Conservation (phyloP, 2,113 vertebrate species). For the Nycticorax nycticorax region DNA sequence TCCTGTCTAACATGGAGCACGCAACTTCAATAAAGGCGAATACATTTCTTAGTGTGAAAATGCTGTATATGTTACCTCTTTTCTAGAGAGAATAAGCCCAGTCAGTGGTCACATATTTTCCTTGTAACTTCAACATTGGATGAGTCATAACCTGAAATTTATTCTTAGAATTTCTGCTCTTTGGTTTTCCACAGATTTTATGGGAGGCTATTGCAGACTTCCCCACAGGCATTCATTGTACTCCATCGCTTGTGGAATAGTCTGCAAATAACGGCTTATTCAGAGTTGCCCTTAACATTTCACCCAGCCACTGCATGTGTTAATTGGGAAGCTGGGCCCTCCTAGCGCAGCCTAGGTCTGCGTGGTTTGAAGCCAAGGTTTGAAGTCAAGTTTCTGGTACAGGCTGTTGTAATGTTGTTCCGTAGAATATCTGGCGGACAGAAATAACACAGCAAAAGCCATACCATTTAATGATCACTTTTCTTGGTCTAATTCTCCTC, state of each 20-base stretch:
- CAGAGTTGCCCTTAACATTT: background rate
- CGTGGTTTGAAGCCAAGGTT: background rate
- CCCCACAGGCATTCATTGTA: slow-evolving; percentile 16
- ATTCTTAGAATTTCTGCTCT: slow-evolving; percentile 40
- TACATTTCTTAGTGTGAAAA: background rate
- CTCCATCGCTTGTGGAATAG: background rate
- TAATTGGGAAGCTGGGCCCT: background rate
- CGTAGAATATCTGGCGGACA: background rate
- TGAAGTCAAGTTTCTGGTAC: background rate
- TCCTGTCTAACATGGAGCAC: background rate
- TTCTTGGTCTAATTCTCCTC: background rate
- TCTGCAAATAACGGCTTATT: background rate
- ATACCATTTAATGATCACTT: background rate
- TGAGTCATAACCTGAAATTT: slow-evolving; percentile 31
- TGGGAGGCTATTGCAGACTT: background rate
- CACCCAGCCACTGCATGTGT: background rate
- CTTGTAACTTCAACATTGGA: slow-evolving; percentile 23
- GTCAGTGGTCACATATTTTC: slow-evolving; percentile 26
- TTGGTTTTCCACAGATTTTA: slow-evolving; percentile 30
- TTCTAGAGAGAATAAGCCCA: slow-evolving; percentile 3
- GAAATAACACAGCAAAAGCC: background rate
- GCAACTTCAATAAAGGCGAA: background rate
- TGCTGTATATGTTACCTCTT: background rate
- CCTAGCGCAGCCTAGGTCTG: background rate
- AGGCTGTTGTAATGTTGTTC: background rate